Percentiles rank a stretch among this genome's conserved stretches.
These are phyloP conservation scores for Barypeithes pellucidus DNA, from an alignment of 2,888 invertebrate genomes.

Conservation along the genomic window DNA sequence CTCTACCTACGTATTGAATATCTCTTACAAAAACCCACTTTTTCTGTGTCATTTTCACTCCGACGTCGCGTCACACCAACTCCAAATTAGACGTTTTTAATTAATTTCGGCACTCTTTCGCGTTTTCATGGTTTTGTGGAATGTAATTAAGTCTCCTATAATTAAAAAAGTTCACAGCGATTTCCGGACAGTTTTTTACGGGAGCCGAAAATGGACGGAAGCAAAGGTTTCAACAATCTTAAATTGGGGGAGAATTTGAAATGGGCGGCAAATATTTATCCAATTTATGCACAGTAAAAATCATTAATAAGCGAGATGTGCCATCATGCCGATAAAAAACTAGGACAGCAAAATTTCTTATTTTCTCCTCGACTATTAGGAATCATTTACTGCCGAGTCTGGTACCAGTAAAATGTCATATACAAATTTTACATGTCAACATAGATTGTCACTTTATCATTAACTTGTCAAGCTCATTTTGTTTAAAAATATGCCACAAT, in stretches of 20 bases:
- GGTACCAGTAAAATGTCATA: no score
- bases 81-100: slow-evolving; percentile 49
- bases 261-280: no score
- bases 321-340: no score
- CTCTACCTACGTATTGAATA: slow-evolving; percentile 5
- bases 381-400: no score
- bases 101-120: slow-evolving; percentile 52
- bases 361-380: no score
- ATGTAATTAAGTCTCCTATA: slow-evolving; percentile 52
- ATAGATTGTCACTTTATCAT: no score
- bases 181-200: slow-evolving; percentile 43
- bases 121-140: slow-evolving; percentile 49
- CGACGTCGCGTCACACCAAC: slow-evolving; percentile 34
- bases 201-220: slow-evolving; percentile 33
- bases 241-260: neutral
- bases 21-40: slow-evolving; percentile 32
- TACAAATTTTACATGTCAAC: no score
- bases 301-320: no score
- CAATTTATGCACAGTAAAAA: no score
- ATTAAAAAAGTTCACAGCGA: slow-evolving; percentile 51
- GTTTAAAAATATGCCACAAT: no score
- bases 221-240: slow-evolving; percentile 27
- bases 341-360: no score
- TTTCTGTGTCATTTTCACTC: slow-evolving; percentile 45
- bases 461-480: no score